Evolutionary conservation across 2,888 invertebrate species (phyloP), one percentile per base, ranked within the genome.

Genomic region (Hecatera dysodea): DNA sequence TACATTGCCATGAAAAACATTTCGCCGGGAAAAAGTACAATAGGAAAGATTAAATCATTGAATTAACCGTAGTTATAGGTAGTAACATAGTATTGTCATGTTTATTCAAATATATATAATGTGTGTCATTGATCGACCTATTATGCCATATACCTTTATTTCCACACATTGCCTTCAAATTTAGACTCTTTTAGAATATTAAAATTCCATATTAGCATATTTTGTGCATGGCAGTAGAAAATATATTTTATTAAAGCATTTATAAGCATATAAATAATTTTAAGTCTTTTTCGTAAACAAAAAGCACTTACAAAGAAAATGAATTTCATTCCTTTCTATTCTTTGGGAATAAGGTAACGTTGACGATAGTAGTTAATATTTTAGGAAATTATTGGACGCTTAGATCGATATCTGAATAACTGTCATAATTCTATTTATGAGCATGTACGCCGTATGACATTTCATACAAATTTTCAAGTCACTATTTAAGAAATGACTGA

Each of bases 291-390:
- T 50, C 12, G 33, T 55, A 67, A 55, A 42, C 33, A 5, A 42
- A 33, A 36, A 64, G 3, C 24, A 70, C 33, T 71, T 19, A 29
- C 3, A 39, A 39, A 48, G 12, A 19, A 60, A 39, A 50, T 27
- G 27, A 53, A 48, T 42, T 48, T 29, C 1, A 22, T 3, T 48
- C 39, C 29, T n/a, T 57, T 24, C 24, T 56, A 44, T 69, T 78
- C 50, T 80, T 80, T 80, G 62, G 75, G 66, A 42, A 63, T 29
- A 63, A 66, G 68, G 69, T 78, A 74, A 74, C 68, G 67, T 66
- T 39, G 29, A 46, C 29, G 39, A 48, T 29, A 63, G 12, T 36
- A 44, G 15, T 64, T 50, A 55, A 61, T 7, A 39, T 48, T 52
- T 33, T 33, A 33, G 19, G 27, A 24, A 57, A 39, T 36, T 12